Evolutionary conservation across 92 coral and sea anemone species (phyloP), one percentile per base, ranked within the genome.

Genomic region (Anthopleura xanthogrammica): DNA sequence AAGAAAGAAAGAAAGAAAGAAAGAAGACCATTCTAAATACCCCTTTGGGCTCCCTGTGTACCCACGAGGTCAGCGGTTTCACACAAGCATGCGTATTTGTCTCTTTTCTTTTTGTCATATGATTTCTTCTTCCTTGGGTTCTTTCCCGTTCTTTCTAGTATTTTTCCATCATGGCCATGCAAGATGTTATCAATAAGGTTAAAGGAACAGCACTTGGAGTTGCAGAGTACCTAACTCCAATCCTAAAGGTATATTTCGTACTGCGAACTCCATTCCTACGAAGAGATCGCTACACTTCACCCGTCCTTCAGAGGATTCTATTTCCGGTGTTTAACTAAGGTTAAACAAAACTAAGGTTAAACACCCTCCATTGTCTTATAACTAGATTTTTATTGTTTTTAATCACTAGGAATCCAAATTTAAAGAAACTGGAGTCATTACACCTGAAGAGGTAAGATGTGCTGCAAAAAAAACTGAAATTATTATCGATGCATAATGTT

Each of bases 191-290:
- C 2, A 96, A 96, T 83, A 96, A 94, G 90, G 86, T 96, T 79
- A 96, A 96, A 84, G 99, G 99, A 11, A 96, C 99, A 7, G 99
- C 99, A 22, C 94, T 96, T 5, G 99, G 99, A 2, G 99, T 96
- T 14, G 99, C 99, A 22, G 99, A 96, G 64, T 96, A 94, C 68
- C 84, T 96, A 0, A 96, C 98, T 41, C 99, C 99, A 5, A 95
- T 96, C 50, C 91, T 96, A 48, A 96, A 94, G 99, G 99, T 94
- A 89, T 12, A 17, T 48, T n/a, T 42, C 5, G 12, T 4, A 54
- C 54, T 55, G 22, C 29, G 14, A 74, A 23, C 12, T 20, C 2
- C 22, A 36, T 40, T 41, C 29, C 56, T 60, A 68, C 60, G 29
- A 75, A 86, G 57, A 42, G 20, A 17, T 75, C 12, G 29, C 12